Evolutionary conservation across 2,113 vertebrate genomes (phyloP), one percentile per base, ranked within the genome.

Genomic region (Menidia beryllina): DNA sequence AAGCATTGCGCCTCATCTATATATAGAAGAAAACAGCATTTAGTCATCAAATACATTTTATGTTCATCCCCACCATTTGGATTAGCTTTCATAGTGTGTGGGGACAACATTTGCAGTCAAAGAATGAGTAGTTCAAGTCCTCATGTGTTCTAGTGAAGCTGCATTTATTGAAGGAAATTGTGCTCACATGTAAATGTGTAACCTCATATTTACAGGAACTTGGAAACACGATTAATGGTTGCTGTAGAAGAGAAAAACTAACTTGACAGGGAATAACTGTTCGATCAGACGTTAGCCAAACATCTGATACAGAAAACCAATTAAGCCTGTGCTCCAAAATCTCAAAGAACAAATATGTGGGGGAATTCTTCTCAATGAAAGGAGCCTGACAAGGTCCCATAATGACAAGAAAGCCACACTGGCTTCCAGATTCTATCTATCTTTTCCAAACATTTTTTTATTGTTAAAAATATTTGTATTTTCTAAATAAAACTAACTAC

Each of bases 11-110:
- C 77, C 64, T 66, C 23, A 21, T 30, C 34, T 75, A 69, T 75
- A 85, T 82, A 17, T 11, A 67, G 79, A 83, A 83, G 58, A 82
- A 19, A 9, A 24, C 23, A 52, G 49, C 36, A 36, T 15, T 9
- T 56, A 60, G 50, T 38, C 66, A 55, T 63, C 11, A 50, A 50
- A 51, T 24, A 30, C 26, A 63, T 73, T 79, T 72, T 7, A 75
- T 82, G 38, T 48, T 26, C 24, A 50, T 20, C 54, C 69, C 2
- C 41, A 34, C 30, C 30, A 34, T 62, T 75, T 30, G 72, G 48
- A 69, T 43, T 41, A 69, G 39, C 48, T 51, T 41, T 58, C 50
- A 64, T 79, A n/a, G n/a, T n/a, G 60, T 47, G 48, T 24, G 21
- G 67, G 20, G 53, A 49, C 19, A 14, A 26, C 7, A 10, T 21